Percentiles rank a stretch among this genome's conserved stretches.
phyloP scores from a whole-genome alignment of 2,797 vertebrate species.

The Enteromius unitaeniatus region DNA sequence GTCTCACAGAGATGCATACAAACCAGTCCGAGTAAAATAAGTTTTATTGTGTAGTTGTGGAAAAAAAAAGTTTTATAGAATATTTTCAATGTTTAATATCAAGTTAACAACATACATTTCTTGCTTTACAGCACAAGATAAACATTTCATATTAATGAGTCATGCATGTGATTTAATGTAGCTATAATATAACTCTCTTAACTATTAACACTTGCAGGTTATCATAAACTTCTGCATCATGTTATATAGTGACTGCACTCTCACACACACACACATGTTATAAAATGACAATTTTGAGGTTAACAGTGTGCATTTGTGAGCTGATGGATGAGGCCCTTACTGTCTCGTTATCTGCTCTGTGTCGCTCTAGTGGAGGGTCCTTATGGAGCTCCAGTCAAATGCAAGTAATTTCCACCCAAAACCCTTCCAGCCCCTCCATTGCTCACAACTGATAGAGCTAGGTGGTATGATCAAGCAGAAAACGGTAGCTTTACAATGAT shows the following conservation, averaged over 20 bases:
- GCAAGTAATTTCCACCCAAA: constrained; percentile 72
- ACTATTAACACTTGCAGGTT: not conserved
- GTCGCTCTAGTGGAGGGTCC: constrained; percentile 70
- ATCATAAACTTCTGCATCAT: not conserved
- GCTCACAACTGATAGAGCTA: constrained; percentile 11
- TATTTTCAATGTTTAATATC: not conserved
- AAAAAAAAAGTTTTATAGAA: too few relatives aligned
- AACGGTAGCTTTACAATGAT: not conserved
- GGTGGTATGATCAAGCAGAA: not conserved
- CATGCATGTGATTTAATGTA: not conserved
- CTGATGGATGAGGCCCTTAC: constrained; percentile 22
- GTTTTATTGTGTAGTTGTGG: not conserved
- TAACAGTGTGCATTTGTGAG: not conserved
- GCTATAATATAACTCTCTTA: not conserved
- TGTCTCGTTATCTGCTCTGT: constrained; percentile 59
- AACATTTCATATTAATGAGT: not conserved
- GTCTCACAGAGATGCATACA: not conserved
- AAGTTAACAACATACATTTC: not conserved
- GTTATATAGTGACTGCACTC: not conserved
- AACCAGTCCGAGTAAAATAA: not conserved
- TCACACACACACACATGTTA: not conserved
- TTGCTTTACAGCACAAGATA: not conserved
- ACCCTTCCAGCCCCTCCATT: constrained; percentile 14
- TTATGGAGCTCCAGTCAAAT: constrained; percentile 73
- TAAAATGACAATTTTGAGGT: not conserved